Evolutionary conservation across 2,113 vertebrate species (phyloP), one percentile per base, ranked within the genome.

Genomic region (Podarcis raffonei): DNA sequence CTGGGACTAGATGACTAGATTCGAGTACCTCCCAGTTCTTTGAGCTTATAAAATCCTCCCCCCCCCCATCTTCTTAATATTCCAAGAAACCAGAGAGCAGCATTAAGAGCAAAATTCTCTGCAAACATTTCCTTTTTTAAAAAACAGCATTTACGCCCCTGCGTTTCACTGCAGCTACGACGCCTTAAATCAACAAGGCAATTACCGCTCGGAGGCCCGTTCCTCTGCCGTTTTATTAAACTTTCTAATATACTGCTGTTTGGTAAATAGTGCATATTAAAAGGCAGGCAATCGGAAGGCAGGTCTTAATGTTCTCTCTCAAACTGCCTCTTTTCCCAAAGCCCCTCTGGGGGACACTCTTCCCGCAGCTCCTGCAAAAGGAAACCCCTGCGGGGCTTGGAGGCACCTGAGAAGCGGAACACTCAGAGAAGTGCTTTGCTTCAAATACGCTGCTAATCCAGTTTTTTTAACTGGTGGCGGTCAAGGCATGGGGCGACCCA

Each of bases 131-230:
- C 48, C 48, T 53, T 89, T 75, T 48, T 95, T 11, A 86, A 86
- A 87, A 89, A 89, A 42, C 6, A 87, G 94, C 94, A 92, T 91
- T 90, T 87, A 69, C 15, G 83, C 5, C 48, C 91, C 83, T 93
- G 89, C 82, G 95, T 96, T 96, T 94, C 95, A 90, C 77, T 75
- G 35, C 92, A 91, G 90, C 90, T 48, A 85, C 39, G 18, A 78
- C 22, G 76, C 93, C 88, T 94, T 97, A 97, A 96, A 97, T 97
- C 96, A 96, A 91, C 95, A 95, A 79, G 95, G 96, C 94, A 96
- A 97, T 97, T 97, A 96, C 94, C 76, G 92, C 93, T 92, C 66
- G 78, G 93, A 96, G 87, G 96, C 90, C 94, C 89, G 95, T 95
- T 95, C 89, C 94, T 90, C 90, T 85, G 95, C 77, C 93, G 93